Evolutionary conservation across 2,113 vertebrate genomes (phyloP), one percentile per base, ranked within the genome.

Genomic region (Chionodraco myersi): DNA sequence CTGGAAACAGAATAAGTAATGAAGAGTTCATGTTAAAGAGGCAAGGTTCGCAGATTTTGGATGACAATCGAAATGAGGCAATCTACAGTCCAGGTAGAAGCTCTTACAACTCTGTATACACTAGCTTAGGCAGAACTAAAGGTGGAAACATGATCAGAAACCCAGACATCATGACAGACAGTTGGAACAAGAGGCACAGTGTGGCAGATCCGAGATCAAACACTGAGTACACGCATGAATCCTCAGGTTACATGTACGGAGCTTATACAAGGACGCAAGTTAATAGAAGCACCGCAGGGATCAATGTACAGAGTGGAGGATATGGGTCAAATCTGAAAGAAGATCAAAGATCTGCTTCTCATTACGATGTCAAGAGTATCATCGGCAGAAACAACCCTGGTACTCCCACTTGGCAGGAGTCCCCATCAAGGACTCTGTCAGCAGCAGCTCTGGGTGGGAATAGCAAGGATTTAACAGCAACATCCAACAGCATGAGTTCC

Each of bases 141-240:
- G 82, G 57, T 62, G 76, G 86, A 23, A 72, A 86, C 23, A 71
- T 75, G 47, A 57, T 80, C 7, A 82, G 67, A 58, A 92, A 86
- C 54, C 82, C 86, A 26, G 93, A 94, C 7, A 60, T 75, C 21
- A 26, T 77, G 48, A 72, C 93, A 70, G 94, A 96, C 71, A 95
- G 85, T 59, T 96, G 96, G 89, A 85, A 96, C 14, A 99, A 99
- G 92, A 95, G 97, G 45, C 95, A 97, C 76, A 99, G 97, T 79
- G 94, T 99, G 87, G 96, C 96, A 34, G 96, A 96, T 75, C 94
- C 97, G 3, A 96, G 95, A 83, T 93, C 94, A 51, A 92, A 93
- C 86, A 81, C 91, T 49, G 94, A 95, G 60, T 91, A 93, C 21
- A 82, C 63, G 49, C 94, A 93, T 45, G 93, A 97, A 34, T 34